Base-by-base conservation (phyloP, 2,888 invertebrate species). In the Chymomyza fuscimana region DNA sequence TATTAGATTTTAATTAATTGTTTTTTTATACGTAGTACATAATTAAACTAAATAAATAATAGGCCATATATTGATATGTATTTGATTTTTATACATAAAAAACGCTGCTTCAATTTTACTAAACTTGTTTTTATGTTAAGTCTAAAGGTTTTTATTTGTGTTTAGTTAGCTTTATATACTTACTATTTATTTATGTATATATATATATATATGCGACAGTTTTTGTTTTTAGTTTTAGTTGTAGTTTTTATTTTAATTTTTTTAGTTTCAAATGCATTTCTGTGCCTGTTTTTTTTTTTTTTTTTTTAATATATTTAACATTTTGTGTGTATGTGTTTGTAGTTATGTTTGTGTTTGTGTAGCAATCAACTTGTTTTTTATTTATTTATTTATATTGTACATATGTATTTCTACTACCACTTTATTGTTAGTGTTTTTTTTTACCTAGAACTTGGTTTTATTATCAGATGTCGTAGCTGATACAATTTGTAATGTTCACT, bases 381-480 rank as follows among this genome's bases (percentile, higher is more conserved):
- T 71, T 75, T 74, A 59, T 63, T 69, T 67, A 63, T 65, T 65
- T 63, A 73, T 72, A 67, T 74, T 74, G 75, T 64, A 73, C 66
- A 63, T 80, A 76, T 46, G 78, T 76, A 78, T 80, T 78, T 77
- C 71, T 74, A 78, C 81, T 83, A 86, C 73, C 80, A 72, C 60
- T 56, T 60, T 60, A 15, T 15, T 32, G 36, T 60, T 15, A 36
- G 32, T 60, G 60, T 60, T 5, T 60, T 59, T 46, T 46, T 65
- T 62, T 60, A 66, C 76, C 81, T 84, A 87, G 73, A 78, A 79
- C 74, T 79, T 86, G 78, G 81, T 78, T 83, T 88, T 91, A 91
- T 91, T 91, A 91, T 91, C 90, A 91, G 90, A 91, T 91, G 91
- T 91, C 90, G 81, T 91, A 91, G 90, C 90, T 91, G 90, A 91